These are phyloP conservation scores for Hypomesus transpacificus DNA, from an alignment of 2,113 vertebrate species.

Conservation along the genomic window DNA sequence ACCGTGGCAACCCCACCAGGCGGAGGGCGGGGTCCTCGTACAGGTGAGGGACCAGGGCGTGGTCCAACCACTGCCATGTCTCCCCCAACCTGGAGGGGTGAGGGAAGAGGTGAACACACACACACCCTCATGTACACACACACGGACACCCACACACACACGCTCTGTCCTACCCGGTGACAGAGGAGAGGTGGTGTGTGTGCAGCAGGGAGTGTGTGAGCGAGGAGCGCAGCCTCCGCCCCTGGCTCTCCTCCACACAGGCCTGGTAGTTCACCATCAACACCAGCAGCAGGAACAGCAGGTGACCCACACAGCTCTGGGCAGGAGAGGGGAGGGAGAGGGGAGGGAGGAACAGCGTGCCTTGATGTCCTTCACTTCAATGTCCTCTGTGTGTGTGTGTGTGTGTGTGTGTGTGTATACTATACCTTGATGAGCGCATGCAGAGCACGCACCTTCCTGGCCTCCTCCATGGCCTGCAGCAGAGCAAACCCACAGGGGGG, in stretches of 20 bases:
- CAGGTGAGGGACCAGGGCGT: conserved; percentile 61
- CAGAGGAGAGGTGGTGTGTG: conserved; percentile 52
- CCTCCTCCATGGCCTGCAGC: conserved; percentile 76
- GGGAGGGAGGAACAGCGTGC: not conserved
- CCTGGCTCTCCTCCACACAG: conserved; percentile 56
- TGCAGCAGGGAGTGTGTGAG: conserved; percentile 52
- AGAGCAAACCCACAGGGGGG: conserved; percentile 74
- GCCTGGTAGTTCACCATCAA: conserved; percentile 77
- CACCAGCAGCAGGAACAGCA: conserved; percentile 73
- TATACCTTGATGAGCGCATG: conserved; percentile 70
- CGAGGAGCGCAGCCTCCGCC: conserved; percentile 59
- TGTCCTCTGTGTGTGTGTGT: not conserved
- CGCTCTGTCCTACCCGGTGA: conserved; percentile 51
- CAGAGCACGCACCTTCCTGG: conserved; percentile 68
- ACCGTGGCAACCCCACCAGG: conserved; percentile 60
- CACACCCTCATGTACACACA: not conserved
- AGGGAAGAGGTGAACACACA: too few relatives aligned
- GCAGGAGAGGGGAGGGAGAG: not conserved
- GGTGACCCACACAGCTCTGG: conserved; percentile 68
- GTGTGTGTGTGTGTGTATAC: not conserved
- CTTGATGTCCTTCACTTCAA: too few relatives aligned
- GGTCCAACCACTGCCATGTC: conserved; percentile 65
- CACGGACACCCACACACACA: not conserved
- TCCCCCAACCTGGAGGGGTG: conserved; percentile 61
- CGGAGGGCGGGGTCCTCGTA: conserved; percentile 59